Percentiles rank a stretch among this genome's conserved stretches.
These are phyloP conservation scores for Diaprepes abbreviatus DNA, from an alignment of 2,888 invertebrate genomes.

Conservation along the genomic window DNA sequence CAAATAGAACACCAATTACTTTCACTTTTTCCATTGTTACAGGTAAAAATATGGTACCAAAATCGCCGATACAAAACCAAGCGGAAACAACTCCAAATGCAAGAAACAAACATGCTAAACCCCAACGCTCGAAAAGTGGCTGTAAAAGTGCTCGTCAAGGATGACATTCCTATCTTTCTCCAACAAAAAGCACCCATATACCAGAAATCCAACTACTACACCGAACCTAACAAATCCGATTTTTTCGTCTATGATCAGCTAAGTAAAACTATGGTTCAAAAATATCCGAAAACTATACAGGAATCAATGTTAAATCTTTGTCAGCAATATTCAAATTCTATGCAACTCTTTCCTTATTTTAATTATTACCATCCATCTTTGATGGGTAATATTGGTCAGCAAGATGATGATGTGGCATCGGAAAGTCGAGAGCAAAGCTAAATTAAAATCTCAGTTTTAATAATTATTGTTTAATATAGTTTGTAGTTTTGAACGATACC, in stretches of 20 bases:
- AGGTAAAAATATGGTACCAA: slow-evolving; percentile 83
- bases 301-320: slow-evolving; percentile 67
- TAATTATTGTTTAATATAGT: neutral
- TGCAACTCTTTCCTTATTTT: slow-evolving; percentile 67
- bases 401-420: slow-evolving; percentile 58
- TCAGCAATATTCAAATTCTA: slow-evolving; percentile 66
- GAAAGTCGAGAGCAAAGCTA: slow-evolving; percentile 56
- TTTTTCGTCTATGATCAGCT: slow-evolving; percentile 65
- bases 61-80: slow-evolving; percentile 88
- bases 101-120: slow-evolving; percentile 75
- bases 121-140: slow-evolving; percentile 88
- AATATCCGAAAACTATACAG: slow-evolving; percentile 65
- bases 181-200: slow-evolving; percentile 60
- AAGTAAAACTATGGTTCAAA: slow-evolving; percentile 60
- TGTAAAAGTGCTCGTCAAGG: slow-evolving; percentile 91
- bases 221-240: slow-evolving; percentile 60
- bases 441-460: neutral
- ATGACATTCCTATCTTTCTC: slow-evolving; percentile 76
- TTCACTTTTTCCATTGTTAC: too few species aligned
- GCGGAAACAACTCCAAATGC: slow-evolving; percentile 90
- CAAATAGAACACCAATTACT: too few species aligned
- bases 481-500: slow-evolving; percentile 7
- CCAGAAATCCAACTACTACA: slow-evolving; percentile 57
- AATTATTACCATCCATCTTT: slow-evolving; percentile 66
- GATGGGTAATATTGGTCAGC: slow-evolving; percentile 56